Base-by-base conservation (phyloP, 2,888 invertebrate species). In the Hirtodrosophila duncani region DNA sequence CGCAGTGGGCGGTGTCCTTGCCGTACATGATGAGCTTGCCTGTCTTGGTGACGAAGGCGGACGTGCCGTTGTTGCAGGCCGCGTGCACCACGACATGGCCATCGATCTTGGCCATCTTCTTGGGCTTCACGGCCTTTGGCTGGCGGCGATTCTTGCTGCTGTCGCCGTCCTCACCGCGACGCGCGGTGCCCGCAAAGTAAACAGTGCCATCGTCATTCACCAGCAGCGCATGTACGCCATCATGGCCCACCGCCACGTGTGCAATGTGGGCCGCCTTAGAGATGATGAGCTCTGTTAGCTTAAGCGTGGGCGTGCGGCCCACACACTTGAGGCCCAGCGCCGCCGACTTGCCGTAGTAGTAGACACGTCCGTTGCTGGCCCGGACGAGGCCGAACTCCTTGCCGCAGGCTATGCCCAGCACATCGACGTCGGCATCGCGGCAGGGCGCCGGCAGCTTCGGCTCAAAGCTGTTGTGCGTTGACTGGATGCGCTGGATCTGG, bases 51-150 rank as follows among this genome's bases (percentile, higher is more conserved):
- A 98, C 94, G 56, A 98, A 90, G 2, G 97, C 98, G 6, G 97
- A 95, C 1, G 97, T 95, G 3, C 97, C 98, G 87, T 96, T 96
- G 87, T 98, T 98, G 83, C 97, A 97, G 0, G 97, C 96, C 0
- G 94, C 94, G 71, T 91, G 91, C 0, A 93, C 89, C 17, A 98
- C 91, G 72, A 91, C 90, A 81, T 96, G 93, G 0, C 94, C 93
- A 77, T 97, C 97, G 53, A 96, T 92, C 88, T 95, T 94, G 21
- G 92, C 91, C 89, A 98, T 94, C 87, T 95, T 96, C 88, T 96
- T 97, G 7, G 97, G 97, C 80, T 97, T 95, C 0, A 93, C 92
- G 0, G 97, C 93, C 87, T 97, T 97, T 0, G 96, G 94, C 79
- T 94, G 94, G 2, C 97, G 89, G 3, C 97, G 89, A 45, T 92